Percentiles rank a stretch among this genome's conserved stretches.
Evolutionary conservation across 2,797 vertebrate genomes (phyloP).

Genomic region (Sciaenops ocellatus): DNA sequence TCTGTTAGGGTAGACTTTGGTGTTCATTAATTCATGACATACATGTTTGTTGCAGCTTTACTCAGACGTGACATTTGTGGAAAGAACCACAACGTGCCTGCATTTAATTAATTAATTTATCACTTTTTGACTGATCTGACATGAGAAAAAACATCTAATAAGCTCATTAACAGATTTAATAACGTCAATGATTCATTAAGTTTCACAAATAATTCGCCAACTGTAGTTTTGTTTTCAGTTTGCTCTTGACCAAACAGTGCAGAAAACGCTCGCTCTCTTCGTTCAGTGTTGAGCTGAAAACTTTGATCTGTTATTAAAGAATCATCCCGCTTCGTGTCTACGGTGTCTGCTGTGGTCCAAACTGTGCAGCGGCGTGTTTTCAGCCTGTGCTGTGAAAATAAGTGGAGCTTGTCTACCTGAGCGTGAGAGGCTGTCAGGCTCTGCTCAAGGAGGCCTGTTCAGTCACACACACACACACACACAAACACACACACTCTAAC

Average conservation of each 20-base stretch:
- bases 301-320: not conserved
- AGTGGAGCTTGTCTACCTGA: constrained; percentile 72
- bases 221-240: not conserved
- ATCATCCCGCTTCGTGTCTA: constrained; percentile 17
- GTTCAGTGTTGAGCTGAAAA: not conserved
- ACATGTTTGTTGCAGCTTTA: constrained; percentile 4
- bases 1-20: not conserved
- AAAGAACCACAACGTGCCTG: not conserved
- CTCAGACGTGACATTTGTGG: not conserved
- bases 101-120: too few species aligned
- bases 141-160: not conserved
- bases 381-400: constrained; percentile 54
- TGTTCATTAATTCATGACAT: not conserved
- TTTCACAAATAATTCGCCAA: not conserved
- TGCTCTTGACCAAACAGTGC: too few species aligned
- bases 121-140: not conserved
- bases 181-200: not conserved
- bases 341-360: constrained; percentile 58
- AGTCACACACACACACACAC: constrained; percentile 28
- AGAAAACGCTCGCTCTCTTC: not conserved
- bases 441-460: constrained; percentile 67
- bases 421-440: constrained; percentile 71
- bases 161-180: not conserved
- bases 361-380: constrained; percentile 42
- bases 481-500: constrained; percentile 22